Evolutionary conservation across 2,888 invertebrate species (phyloP), one percentile per base, ranked within the genome.

Genomic region (Nephrotoma appendiculata): DNA sequence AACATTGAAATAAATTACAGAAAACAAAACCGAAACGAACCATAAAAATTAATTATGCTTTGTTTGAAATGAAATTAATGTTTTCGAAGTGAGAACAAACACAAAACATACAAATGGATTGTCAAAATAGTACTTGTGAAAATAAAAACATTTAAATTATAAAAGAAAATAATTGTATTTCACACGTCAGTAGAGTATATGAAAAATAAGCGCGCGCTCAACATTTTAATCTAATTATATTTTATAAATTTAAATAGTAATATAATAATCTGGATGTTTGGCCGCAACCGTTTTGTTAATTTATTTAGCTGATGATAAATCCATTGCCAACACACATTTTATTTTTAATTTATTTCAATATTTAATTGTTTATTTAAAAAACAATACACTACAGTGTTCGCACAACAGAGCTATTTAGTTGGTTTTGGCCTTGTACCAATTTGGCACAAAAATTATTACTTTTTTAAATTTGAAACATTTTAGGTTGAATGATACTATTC

Each of bases 301-400:
- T 45, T 83, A 83, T 86, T 86, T 83, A 83, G 43, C 83, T 83
- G 83, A 86, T 86, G 83, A 86, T 86, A 86, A 86, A 86, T 86
- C 83, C 15, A 57, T 48, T 48, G 52, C 15, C 15, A 6, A 57
- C 52, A 57, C 52, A 57, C 19, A 57, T 57, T 57, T 57, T 57
- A n/a, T 5, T 57, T 57, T 57, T 19, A 57, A 57, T 57, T 57
- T 57, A 57, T 57, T 57, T 57, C 52, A 57, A 15, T 57, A 57
- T 15, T 15, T 57, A 57, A 57, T 57, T 57, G 52, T 57, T 57
- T 57, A 57, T 57, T 57, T 57, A 15, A 57, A 57, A 57, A 57
- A 57, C 52, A 57, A 57, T 57, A 57, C 52, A 57, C 15, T 57
- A 57, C 15, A 15, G 12, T 48, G 48, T 48, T 48, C 48, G 52